Base-by-base conservation (phyloP, 2,797 vertebrate genomes). In the Acanthurus lineatus region DNA sequence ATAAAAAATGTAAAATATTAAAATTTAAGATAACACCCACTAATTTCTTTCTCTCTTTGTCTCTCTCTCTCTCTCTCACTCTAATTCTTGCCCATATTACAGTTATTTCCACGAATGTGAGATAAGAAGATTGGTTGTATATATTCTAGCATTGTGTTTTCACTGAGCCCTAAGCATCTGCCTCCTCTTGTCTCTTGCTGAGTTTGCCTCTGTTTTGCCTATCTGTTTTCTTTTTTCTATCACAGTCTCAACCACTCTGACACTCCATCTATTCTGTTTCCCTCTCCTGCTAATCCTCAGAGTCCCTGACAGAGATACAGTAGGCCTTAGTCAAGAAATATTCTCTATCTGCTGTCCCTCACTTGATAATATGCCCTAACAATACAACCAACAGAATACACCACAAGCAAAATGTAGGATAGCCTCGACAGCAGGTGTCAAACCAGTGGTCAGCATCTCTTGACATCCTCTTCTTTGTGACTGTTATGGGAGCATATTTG, bases 111-210 rank as follows among this genome's bases (percentile, higher is more conserved):
- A 79, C 7, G 32, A 35, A 69, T 77, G 52, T 54, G 61, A 70
- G 58, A 58, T 87, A 81, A 81, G 73, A 75, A 71, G 28, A 82
- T 78, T 65, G 71, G 67, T 79, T 78, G 40, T 61, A 61, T 74
- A 49, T 61, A 49, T 56, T 67, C 49, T 72, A 48, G 70, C 61
- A 73, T 81, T 73, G 74, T 51, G 76, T 77, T 71, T 69, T 51
- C 19, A 16, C 45, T 47, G 60, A 40, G 44, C 57, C 52, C 53
- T 48, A 22, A 81, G 35, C 71, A 69, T 53, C 58, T 75, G 59
- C 67, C 56, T 71, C 52, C 71, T 59, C 53, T 25, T 58, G 15
- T 66, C 12, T 79, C 63, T 54, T 10, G 2, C 52, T 47, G 70
- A 73, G 45, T 85, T 53, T 77, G 70, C 16, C 28, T 69, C 42